phyloP scores from a whole-genome alignment of 2,888 invertebrate species.

The Heliconius ethilla region DNA sequence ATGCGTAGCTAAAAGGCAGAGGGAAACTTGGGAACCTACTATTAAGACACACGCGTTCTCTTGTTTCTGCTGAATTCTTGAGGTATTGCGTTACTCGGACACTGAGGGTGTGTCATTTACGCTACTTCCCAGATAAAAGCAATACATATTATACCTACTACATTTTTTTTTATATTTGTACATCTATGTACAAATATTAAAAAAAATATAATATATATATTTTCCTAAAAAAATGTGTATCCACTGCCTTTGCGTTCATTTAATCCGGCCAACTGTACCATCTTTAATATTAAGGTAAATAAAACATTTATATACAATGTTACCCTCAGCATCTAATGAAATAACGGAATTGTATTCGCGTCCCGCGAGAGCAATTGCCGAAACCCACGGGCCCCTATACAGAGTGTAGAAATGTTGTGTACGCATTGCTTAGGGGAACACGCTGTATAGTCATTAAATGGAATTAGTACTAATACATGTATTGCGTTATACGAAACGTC shows the following conservation, averaged over 20 bases:
- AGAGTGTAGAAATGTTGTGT: slow-evolving; percentile 13
- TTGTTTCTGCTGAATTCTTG: too few relatives aligned
- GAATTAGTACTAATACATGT: slow-evolving; percentile 3
- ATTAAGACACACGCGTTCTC: too few relatives aligned
- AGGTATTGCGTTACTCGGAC: too few relatives aligned
- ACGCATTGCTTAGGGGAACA: slow-evolving; percentile 22
- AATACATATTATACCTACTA: too few relatives aligned
- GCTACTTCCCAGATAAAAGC: too few relatives aligned
- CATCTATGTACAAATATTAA: too few relatives aligned
- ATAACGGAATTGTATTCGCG: slow-evolving; percentile 19
- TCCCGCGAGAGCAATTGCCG: slow-evolving; percentile 13
- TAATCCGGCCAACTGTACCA: neutral
- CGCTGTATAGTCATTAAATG: slow-evolving; percentile 14
- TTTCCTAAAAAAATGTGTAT: too few relatives aligned
- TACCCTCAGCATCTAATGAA: slow-evolving; percentile 13
- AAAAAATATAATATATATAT: too few relatives aligned
- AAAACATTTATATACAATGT: neutral
- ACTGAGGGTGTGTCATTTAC: too few relatives aligned
- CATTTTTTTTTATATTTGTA: too few relatives aligned
- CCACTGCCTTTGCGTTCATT: neutral
- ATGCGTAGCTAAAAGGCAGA: too few relatives aligned
- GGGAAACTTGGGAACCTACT: too few relatives aligned
- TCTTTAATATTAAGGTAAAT: neutral
- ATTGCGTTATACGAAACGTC: neutral
- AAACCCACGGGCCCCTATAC: neutral